phyloP scores from a whole-genome alignment of 2,888 invertebrate genomes.

The Megaustenia siamemsis region DNA sequence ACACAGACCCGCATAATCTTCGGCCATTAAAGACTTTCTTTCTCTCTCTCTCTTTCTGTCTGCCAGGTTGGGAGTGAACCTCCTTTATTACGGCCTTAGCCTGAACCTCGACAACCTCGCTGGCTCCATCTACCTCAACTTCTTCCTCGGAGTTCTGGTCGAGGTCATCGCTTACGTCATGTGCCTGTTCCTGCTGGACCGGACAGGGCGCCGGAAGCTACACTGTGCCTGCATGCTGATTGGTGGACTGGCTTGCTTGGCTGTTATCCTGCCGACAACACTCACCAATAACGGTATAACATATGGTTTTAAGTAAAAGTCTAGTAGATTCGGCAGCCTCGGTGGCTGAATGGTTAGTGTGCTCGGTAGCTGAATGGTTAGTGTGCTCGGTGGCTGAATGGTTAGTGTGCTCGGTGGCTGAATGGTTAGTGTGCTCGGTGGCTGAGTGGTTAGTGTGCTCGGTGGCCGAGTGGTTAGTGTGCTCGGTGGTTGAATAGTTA shows the following conservation, averaged over 20 bases:
- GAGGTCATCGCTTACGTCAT: conserved; percentile 79
- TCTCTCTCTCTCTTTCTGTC: no score
- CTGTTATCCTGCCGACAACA: conserved; percentile 57
- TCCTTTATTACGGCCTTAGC: conserved; percentile 92
- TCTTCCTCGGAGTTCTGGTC: conserved; percentile 87
- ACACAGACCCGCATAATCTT: no score
- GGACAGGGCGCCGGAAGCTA: conserved; percentile 77
- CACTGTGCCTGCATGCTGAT: conserved; percentile 63
- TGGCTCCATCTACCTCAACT: conserved; percentile 90
- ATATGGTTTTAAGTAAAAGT: not conserved
- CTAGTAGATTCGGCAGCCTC: not conserved
- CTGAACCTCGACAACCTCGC: conserved; percentile 81
- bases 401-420: no score
- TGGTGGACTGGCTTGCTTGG: conserved; percentile 61
- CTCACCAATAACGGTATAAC: conserved; percentile 40
- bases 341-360: no score
- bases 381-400: no score
- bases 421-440: no score
- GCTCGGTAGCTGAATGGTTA: no score
- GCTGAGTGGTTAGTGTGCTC: no score
- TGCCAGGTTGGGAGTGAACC: conserved; percentile 87
- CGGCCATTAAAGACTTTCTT: no score
- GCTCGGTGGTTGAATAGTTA: no score
- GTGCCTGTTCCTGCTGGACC: conserved; percentile 73
- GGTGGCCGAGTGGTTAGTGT: no score